phyloP scores from a whole-genome alignment of 2,888 invertebrate species.

The Iphiclides podalirius region DNA sequence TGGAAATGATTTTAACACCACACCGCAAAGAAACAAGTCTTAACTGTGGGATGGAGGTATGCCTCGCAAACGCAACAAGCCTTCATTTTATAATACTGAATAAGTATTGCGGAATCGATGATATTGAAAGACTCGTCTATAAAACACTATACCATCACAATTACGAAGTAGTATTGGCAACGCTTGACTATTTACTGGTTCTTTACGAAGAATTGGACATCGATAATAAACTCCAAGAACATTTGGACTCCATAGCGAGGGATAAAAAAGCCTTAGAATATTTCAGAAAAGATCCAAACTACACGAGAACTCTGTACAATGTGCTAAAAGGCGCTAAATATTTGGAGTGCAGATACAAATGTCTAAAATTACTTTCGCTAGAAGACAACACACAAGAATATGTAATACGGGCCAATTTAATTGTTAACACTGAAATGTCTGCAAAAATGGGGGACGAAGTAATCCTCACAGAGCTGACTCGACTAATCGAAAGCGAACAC shows the following conservation, averaged over 20 bases:
- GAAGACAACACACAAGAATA: slow-evolving; percentile 44
- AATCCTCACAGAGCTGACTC: slow-evolving; percentile 41
- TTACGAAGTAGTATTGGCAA: slow-evolving; percentile 44
- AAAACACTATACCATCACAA: slow-evolving; percentile 36
- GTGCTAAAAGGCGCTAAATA: slow-evolving; percentile 42
- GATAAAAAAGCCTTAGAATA: slow-evolving; percentile 25
- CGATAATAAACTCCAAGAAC: slow-evolving; percentile 42
- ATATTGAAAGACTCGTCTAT: slow-evolving; percentile 29
- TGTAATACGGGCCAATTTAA: slow-evolving; percentile 39
- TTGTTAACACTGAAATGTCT: slow-evolving; percentile 25
- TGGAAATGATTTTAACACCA: slow-evolving; percentile 41
- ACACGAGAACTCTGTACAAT: slow-evolving; percentile 39
- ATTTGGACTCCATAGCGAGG: slow-evolving; percentile 35
- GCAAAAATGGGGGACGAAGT: too few species aligned
- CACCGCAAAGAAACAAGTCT: slow-evolving; percentile 22
- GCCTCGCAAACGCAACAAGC: slow-evolving; percentile 43
- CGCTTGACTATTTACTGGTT: slow-evolving; percentile 43
- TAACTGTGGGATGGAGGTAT: slow-evolving; percentile 46
- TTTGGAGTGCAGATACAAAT: slow-evolving; percentile 56
- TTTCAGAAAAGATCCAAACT: slow-evolving; percentile 33
- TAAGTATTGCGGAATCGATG: slow-evolving; percentile 24
- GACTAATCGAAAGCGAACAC: slow-evolving; percentile 45
- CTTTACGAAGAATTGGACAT: slow-evolving; percentile 36
- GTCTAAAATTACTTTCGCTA: slow-evolving; percentile 47
- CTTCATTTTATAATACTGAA: slow-evolving; percentile 35